Percentiles rank a stretch among this genome's conserved stretches.
phyloP scores from a whole-genome alignment of 2,113 vertebrate species.

The Rhineura floridana region DNA sequence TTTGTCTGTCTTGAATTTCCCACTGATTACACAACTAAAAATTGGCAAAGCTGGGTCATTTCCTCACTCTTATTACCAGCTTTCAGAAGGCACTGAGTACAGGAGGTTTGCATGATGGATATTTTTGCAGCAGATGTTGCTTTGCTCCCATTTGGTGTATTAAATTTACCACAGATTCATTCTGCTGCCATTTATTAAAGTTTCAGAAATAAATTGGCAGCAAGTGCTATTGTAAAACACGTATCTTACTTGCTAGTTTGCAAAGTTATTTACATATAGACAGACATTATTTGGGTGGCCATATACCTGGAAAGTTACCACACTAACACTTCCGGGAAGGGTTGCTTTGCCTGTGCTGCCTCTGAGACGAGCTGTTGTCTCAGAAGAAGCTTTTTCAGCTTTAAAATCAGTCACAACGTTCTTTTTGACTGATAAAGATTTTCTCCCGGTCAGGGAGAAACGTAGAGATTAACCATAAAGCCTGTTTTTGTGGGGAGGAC shows the following conservation, averaged over 20 bases:
- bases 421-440: too few species aligned
- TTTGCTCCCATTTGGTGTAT: slow-evolving; percentile 63
- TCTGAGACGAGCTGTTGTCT: too few species aligned
- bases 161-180: slow-evolving; percentile 61
- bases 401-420: too few species aligned
- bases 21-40: slow-evolving; percentile 72
- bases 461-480: too few species aligned
- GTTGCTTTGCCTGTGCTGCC: too few species aligned
- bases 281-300: neutral
- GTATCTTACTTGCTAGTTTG: slow-evolving; percentile 47
- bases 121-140: slow-evolving; percentile 71
- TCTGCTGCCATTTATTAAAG: slow-evolving; percentile 69
- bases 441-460: too few species aligned
- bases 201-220: slow-evolving; percentile 59
- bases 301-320: slow-evolving; percentile 34
- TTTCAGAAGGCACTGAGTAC: slow-evolving; percentile 68
- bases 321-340: too few species aligned
- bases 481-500: too few species aligned
- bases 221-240: slow-evolving; percentile 26
- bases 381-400: too few species aligned
- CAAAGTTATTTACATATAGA: slow-evolving; percentile 39
- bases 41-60: slow-evolving; percentile 72
- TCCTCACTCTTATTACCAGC: slow-evolving; percentile 74
- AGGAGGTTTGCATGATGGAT: slow-evolving; percentile 69
- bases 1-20: slow-evolving; percentile 76